Conservation (phyloP, 2,113 vertebrate genomes). For the Lagopus muta region DNA sequence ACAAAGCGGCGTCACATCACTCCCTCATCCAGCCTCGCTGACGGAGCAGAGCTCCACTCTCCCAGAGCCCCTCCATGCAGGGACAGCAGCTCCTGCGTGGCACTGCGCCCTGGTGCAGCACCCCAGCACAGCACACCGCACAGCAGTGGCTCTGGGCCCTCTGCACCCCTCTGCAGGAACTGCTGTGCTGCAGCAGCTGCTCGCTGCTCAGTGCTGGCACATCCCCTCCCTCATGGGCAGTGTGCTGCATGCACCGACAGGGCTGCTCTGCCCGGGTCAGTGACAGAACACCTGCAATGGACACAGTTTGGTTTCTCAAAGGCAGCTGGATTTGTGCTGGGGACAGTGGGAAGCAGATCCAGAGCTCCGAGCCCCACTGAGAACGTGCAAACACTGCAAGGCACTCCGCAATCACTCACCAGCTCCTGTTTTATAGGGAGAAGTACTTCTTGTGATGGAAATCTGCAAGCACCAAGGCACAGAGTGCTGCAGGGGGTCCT, state of each 20-base stretch:
- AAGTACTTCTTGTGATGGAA: neutral
- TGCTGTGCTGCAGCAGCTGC: neutral
- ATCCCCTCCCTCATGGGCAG: rapidly evolving
- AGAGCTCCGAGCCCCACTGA: neutral
- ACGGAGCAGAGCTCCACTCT: rapidly evolving
- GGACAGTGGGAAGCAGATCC: neutral
- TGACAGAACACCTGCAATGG: neutral
- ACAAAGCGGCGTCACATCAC: neutral
- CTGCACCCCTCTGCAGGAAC: rapidly evolving
- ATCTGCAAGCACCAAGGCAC: neutral
- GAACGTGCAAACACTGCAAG: rapidly evolving
- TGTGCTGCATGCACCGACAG: rapidly evolving
- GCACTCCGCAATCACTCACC: neutral
- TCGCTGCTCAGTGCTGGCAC: rapidly evolving
- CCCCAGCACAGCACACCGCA: rapidly evolving
- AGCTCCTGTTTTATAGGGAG: neutral
- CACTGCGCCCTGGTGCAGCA: rapidly evolving
- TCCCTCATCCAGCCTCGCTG: rapidly evolving
- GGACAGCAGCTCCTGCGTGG: neutral
- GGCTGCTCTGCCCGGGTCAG: neutral
- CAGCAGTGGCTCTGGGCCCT: neutral
- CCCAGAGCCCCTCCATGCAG: neutral
- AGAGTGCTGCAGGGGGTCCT: neutral
- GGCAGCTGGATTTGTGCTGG: neutral
- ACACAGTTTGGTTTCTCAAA: neutral